These are phyloP conservation scores for Galaxea fascicularis DNA, from an alignment of 92 coral and sea anemone species.

Conservation along the genomic window DNA sequence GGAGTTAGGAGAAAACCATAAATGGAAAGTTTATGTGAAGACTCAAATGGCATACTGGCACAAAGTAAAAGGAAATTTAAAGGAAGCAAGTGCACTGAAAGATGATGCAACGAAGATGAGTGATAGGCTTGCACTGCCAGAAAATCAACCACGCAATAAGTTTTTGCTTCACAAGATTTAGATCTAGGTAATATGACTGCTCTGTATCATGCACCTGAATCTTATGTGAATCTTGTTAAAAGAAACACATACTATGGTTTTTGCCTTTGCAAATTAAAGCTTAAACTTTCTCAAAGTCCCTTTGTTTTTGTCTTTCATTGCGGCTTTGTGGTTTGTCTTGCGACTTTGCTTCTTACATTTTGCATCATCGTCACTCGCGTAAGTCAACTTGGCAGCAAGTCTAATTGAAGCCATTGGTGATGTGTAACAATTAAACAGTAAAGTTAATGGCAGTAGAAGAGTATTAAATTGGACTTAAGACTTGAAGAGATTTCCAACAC, in stretches of 20 bases:
- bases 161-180: constrained; percentile 19
- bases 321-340: too few relatives aligned
- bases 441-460: neutral
- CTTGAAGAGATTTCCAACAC: neutral
- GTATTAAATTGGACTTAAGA: neutral
- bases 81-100: neutral
- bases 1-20: neutral
- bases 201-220: neutral
- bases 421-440: neutral
- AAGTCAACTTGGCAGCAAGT: too few relatives aligned
- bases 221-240: neutral
- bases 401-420: neutral
- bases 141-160: constrained; percentile 19
- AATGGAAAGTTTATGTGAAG: constrained; percentile 12
- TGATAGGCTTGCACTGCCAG: neutral
- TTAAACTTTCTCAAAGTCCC: too few relatives aligned
- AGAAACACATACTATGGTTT: neutral
- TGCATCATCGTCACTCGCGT: too few relatives aligned
- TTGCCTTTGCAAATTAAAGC: constrained; percentile 9
- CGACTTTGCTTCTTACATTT: too few relatives aligned
- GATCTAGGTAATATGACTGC: neutral
- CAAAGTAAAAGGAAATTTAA: neutral
- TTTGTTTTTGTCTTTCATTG: too few relatives aligned
- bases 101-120: constrained; percentile 13
- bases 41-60: constrained; percentile 16